Base-by-base conservation (phyloP, 2,888 invertebrate species). In the Hedychridium roseum region DNA sequence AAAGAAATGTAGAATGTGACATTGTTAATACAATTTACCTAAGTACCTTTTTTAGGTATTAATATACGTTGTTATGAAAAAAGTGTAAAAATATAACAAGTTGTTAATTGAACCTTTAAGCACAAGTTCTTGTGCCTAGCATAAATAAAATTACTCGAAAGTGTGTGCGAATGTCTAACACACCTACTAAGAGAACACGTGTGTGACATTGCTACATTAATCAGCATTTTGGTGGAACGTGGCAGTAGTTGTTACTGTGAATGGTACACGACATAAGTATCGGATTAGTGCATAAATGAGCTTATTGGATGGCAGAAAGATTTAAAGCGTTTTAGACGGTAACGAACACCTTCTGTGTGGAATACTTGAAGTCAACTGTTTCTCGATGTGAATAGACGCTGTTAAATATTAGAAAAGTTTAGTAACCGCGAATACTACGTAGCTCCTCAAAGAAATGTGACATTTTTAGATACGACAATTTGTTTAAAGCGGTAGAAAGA, bases 181-280 rank as follows among this genome's bases (percentile, higher is more conserved):
- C 46, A 42, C 46, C 45, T 46, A 57, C 57, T 57, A 49, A 53
- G 50, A 48, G 39, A 57, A 44, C 36, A 52, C 40, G 47, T 37
- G 57, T 57, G 57, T 57, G 57, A 57, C 57, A 57, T 53, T 50
- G 49, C 20, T 32, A 38, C 47, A 50, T 55, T 44, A 39, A 55
- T 42, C 39, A 32, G 43, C 31, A 31, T 11, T 15, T 56, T 54
- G 56, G 40, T 9, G 21, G 28, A 27, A 43, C 11, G 42, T 42
- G 34, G 31, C n/a, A 55, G 43, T 20, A 43, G 30, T 44, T 30
- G 14, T 14, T 47, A 50, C 26, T 36, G 21, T 42, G 41, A n/a
- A n/a, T n/a, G n/a, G n/a, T n/a, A n/a, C n/a, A n/a, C n/a, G n/a
- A n/a, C n/a, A n/a, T n/a, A n/a, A n/a, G n/a, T n/a, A n/a, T n/a